Evolutionary conservation across 2,797 vertebrate genomes (phyloP).

Genomic region (Sphenopsis melanotis): DNA sequence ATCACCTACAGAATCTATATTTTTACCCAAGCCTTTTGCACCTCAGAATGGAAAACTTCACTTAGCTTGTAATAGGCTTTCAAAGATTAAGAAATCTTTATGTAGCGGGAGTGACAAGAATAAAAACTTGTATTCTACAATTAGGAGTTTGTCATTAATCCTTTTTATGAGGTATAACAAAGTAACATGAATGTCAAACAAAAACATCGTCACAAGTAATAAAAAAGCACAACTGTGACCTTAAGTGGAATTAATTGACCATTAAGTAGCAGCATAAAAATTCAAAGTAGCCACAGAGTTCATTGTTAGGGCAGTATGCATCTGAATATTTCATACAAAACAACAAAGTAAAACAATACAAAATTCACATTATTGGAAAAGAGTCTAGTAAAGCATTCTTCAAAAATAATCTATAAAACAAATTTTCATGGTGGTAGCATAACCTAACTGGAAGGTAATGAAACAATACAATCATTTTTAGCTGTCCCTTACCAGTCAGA

Average conservation of each 20-base stretch:
- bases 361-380: background rate
- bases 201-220: background rate
- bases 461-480: background rate
- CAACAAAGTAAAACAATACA: background rate
- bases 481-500: background rate
- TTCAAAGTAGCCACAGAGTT: constrained; percentile 2
- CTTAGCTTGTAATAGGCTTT: background rate
- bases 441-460: background rate
- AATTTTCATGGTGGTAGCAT: background rate
- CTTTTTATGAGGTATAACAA: background rate
- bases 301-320: background rate
- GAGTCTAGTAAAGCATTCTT: background rate
- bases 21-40: background rate
- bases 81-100: background rate
- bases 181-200: constrained; percentile 22
- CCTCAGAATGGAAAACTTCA: background rate
- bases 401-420: background rate
- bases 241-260: constrained; percentile 18
- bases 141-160: background rate
- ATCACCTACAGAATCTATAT: background rate
- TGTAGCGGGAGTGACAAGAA: background rate
- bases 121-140: background rate
- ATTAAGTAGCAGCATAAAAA: background rate
- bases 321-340: background rate
- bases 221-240: background rate